These are phyloP conservation scores for Cyphomyrmex costatus DNA, from an alignment of 1,140 invertebrate genomes.

Conservation along the genomic window DNA sequence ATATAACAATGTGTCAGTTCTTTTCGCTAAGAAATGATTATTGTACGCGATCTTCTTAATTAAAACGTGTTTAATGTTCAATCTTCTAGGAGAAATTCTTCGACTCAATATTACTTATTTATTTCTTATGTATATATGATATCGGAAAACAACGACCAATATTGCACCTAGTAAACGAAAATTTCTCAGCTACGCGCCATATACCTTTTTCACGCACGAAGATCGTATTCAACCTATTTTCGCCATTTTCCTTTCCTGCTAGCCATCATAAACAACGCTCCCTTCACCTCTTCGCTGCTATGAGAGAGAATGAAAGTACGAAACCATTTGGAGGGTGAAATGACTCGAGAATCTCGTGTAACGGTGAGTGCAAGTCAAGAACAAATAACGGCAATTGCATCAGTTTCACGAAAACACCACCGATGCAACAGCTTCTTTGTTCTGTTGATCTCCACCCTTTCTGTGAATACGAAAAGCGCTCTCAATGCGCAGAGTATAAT, in stretches of 20 bases:
- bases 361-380: conserved; percentile 64
- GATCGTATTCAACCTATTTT: conserved; percentile 38
- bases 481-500: neutral
- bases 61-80: neutral
- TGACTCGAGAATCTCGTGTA: conserved; percentile 70
- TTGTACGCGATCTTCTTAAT: neutral
- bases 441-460: neutral
- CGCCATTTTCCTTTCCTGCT: conserved; percentile 23
- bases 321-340: conserved; percentile 55
- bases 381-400: conserved; percentile 77
- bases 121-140: conserved; percentile 3
- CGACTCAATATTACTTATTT: conserved; percentile 3
- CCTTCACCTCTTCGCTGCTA: neutral
- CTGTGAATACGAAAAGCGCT: neutral
- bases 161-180: conserved; percentile 14
- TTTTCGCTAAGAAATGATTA: neutral
- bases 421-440: conserved; percentile 47
- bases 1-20: neutral
- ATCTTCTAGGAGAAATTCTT: conserved; percentile 27
- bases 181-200: conserved; percentile 39
- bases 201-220: conserved; percentile 25
- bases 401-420: conserved; percentile 56
- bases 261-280: conserved; percentile 13
- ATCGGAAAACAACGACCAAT: conserved; percentile 14
- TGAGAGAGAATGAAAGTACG: conserved; percentile 21